Conservation (phyloP, 2,113 vertebrate genomes). For the Otis tarda region DNA sequence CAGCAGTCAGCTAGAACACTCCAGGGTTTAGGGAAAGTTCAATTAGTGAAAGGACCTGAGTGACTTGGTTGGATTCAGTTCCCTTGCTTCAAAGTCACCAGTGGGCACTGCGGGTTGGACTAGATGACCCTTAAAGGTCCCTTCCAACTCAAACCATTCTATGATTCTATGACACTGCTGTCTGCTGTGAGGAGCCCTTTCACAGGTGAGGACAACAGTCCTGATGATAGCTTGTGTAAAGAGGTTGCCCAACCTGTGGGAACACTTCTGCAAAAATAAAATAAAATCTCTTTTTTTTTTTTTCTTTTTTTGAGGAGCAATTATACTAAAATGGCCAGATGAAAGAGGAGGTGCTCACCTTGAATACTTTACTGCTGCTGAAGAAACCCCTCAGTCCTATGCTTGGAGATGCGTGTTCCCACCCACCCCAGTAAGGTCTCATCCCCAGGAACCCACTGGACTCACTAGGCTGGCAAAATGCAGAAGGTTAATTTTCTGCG, state of each 20-base stretch:
- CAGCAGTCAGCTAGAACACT: neutral
- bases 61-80: rapidly evolving
- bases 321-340: neutral
- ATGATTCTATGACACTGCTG: neutral
- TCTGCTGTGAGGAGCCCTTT: neutral
- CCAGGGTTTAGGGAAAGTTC: neutral
- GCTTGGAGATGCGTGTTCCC: rapidly evolving
- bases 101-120: no score
- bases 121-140: no score
- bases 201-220: neutral
- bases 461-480: neutral
- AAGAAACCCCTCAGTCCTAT: neutral
- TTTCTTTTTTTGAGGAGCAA: neutral
- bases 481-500: neutral
- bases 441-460: neutral
- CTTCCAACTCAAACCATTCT: no score
- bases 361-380: neutral
- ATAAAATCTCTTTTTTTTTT: rapidly evolving
- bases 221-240: neutral
- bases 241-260: neutral
- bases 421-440: rapidly evolving
- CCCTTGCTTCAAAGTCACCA: neutral
- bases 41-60: neutral
- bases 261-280: neutral
- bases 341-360: neutral